A percentile compares a stretch with the other conserved stretches of the same genome.
Evolutionary conservation across 2,113 vertebrate genomes (phyloP).

Genomic region (Strigops habroptila): DNA sequence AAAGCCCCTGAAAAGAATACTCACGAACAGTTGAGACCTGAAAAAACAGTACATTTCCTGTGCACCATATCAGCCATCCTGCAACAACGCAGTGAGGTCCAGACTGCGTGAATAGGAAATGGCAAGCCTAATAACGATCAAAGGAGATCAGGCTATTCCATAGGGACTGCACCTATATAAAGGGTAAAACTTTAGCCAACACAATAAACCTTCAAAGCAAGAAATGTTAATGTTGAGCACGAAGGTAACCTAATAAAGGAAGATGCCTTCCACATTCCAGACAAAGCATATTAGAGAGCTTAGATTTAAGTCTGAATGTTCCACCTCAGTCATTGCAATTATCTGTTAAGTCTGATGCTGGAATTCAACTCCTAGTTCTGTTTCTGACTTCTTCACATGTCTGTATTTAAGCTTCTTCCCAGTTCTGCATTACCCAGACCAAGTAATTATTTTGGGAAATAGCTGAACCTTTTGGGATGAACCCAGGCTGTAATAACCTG

Average conservation of each 20-base stretch:
- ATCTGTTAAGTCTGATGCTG: background rate
- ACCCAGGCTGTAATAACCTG: background rate
- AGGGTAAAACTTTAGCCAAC: conserved; percentile 48
- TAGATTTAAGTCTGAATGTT: conserved; percentile 37
- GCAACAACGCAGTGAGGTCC: background rate
- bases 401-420: background rate
- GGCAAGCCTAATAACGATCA: conserved; percentile 3
- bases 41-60: conserved; percentile 66
- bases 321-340: conserved; percentile 33
- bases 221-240: conserved; percentile 27
- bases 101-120: conserved; percentile 43
- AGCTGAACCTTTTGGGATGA: background rate
- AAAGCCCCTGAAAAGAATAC: conserved; percentile 49
- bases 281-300: conserved; percentile 42
- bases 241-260: conserved; percentile 64
- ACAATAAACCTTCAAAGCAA: conserved; percentile 59
- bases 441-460: background rate
- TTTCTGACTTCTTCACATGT: background rate
- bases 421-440: background rate
- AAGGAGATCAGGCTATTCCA: conserved; percentile 24
- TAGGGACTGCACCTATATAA: background rate
- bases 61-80: background rate
- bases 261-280: conserved; percentile 47
- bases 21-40: conserved; percentile 17
- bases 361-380: background rate